Evolutionary conservation across 2,797 vertebrate species (phyloP).

Genomic region (Protosalanx chinensis): DNA sequence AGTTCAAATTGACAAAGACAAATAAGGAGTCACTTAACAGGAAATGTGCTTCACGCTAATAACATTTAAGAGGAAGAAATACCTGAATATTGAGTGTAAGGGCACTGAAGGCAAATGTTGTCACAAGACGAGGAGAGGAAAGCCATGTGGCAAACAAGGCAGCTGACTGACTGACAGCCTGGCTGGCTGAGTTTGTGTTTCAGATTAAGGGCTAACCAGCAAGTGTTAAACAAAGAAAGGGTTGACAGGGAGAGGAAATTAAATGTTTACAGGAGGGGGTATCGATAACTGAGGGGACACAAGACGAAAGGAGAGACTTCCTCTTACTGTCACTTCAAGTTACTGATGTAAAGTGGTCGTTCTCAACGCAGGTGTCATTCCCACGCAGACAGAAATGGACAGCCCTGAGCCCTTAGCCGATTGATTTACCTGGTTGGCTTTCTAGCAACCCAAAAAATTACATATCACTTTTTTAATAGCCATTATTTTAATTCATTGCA

Average conservation of each 20-base stretch:
- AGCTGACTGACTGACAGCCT: conserved; percentile 47
- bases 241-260: conserved; percentile 77
- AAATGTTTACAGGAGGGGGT: conserved; percentile 71
- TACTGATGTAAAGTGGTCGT: conserved; percentile 44
- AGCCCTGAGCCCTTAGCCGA: conserved; percentile 28
- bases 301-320: conserved; percentile 54
- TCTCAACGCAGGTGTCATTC: conserved; percentile 59
- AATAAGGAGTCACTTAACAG: conserved; percentile 54
- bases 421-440: conserved; percentile 48
- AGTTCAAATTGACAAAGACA: conserved; percentile 64
- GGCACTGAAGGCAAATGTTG: conserved; percentile 56
- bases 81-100: conserved; percentile 53
- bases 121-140: conserved; percentile 53
- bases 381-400: conserved; percentile 53
- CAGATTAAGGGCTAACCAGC: conserved; percentile 75
- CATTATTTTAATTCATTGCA: conserved; percentile 45
- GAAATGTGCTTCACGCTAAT: conserved; percentile 48
- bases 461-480: background rate
- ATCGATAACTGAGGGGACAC: conserved; percentile 56
- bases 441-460: conserved; percentile 34
- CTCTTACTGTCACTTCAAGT: conserved; percentile 53
- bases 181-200: conserved; percentile 70
- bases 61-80: conserved; percentile 47
- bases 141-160: conserved; percentile 50
- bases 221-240: conserved; percentile 66